Percentiles rank a stretch among this genome's conserved stretches.
Evolutionary conservation across 2,888 invertebrate genomes (phyloP).

Genomic region (Harpagoxenus sublaevis): DNA sequence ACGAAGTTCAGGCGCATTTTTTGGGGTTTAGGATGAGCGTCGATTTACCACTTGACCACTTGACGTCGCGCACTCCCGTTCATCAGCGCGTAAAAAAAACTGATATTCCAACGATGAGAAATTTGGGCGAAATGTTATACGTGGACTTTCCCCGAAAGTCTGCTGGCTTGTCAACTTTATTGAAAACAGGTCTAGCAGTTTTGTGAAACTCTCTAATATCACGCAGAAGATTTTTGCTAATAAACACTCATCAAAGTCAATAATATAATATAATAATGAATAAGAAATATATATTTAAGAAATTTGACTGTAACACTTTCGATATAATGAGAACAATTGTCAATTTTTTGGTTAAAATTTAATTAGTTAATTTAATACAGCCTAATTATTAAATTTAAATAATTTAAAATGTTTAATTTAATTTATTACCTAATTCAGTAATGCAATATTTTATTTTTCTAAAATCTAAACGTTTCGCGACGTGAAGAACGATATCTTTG

Average conservation of each 20-base stretch:
- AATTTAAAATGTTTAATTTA: background rate
- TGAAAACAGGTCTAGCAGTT: background rate
- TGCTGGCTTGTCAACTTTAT: background rate
- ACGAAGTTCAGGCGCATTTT: constrained; percentile 28
- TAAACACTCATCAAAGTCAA: background rate
- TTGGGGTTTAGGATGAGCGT: constrained; percentile 36
- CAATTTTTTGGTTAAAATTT: background rate
- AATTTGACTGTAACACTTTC: background rate
- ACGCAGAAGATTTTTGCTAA: background rate
- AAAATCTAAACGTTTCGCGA: background rate
- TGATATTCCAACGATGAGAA: constrained; percentile 9
- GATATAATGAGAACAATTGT: background rate
- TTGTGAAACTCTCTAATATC: background rate
- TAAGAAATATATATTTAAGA: background rate
- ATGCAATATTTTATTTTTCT: background rate
- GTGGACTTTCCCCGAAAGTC: background rate
- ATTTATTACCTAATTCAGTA: background rate
- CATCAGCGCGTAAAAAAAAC: constrained; percentile 23
- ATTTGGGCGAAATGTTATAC: constrained; percentile 28
- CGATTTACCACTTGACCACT: constrained; percentile 41
- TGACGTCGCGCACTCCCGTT: background rate
- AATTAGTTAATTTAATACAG: background rate
- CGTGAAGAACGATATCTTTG: background rate
- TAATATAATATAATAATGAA: background rate
- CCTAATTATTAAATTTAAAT: too few relatives aligned